phyloP scores from a whole-genome alignment of 2,888 invertebrate species.

The Cosmia pyralina region DNA sequence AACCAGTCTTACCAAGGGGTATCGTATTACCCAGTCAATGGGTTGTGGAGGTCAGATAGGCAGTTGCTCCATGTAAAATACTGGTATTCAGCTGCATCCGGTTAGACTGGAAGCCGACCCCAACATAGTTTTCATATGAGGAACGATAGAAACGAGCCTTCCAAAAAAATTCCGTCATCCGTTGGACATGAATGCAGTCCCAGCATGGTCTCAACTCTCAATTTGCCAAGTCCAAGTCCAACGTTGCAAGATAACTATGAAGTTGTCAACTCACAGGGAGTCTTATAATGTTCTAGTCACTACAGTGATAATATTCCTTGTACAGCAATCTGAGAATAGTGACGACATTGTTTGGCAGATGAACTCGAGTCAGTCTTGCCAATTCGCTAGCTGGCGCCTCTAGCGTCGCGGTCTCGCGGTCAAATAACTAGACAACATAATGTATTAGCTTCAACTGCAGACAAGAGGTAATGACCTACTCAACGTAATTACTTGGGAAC shows the following conservation, averaged over 20 bases:
- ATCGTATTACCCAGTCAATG: too few species aligned
- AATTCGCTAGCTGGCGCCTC: slow-evolving; percentile 48
- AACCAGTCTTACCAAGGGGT: too few species aligned
- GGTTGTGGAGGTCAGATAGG: too few species aligned
- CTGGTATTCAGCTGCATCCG: too few species aligned
- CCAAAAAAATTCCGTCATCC: slow-evolving; percentile 1
- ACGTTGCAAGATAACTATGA: not conserved
- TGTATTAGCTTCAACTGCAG: slow-evolving; percentile 10
- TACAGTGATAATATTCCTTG: slow-evolving; percentile 21
- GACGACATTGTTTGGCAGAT: slow-evolving; percentile 54
- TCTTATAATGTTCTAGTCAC: slow-evolving; percentile 1
- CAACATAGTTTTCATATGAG: too few species aligned
- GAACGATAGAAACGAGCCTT: not conserved
- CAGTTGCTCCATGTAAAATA: too few species aligned
- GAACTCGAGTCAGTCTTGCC: slow-evolving; percentile 35
- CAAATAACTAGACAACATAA: slow-evolving; percentile 36
- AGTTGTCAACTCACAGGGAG: not conserved
- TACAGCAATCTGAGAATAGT: slow-evolving; percentile 44
- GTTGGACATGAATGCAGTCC: too few species aligned
- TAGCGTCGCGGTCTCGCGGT: slow-evolving; percentile 25
- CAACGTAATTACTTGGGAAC: slow-evolving; percentile 6
- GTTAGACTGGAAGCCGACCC: too few species aligned
- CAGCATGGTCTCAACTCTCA: not conserved
- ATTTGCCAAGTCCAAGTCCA: too few species aligned
- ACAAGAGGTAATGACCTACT: slow-evolving; percentile 43